Conservation (phyloP, 2,797 vertebrate species). For the Pelochelys cantorii region DNA sequence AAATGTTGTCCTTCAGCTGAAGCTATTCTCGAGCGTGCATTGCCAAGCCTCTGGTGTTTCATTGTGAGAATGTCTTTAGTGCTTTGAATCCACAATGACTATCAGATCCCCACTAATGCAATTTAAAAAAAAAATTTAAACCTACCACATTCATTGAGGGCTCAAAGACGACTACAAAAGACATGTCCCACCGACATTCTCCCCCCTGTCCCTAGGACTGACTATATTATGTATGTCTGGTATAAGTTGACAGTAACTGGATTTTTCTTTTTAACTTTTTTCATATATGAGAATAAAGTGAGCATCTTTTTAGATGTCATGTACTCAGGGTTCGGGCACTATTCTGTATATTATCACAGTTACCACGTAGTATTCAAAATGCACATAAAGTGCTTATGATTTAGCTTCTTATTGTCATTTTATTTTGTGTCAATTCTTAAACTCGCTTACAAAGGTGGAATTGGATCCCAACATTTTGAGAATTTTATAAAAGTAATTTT, state of each 20-base stretch:
- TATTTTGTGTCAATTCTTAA: not conserved
- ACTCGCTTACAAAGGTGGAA: not conserved
- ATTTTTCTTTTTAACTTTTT: not conserved
- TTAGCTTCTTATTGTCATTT: not conserved
- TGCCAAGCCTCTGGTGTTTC: not conserved
- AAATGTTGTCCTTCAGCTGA: not conserved
- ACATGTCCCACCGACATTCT: not conserved
- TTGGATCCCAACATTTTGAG: not conserved
- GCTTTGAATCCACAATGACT: not conserved
- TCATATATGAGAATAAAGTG: not conserved
- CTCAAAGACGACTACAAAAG: not conserved
- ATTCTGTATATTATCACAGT: not conserved
- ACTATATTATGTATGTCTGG: not conserved
- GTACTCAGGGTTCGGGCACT: not conserved
- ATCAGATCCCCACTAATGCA: not conserved
- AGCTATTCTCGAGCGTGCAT: not conserved
- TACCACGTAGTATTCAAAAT: not conserved
- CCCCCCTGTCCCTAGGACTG: not conserved
- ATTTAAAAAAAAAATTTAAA: slow-evolving; percentile 27
- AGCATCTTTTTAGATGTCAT: not conserved
- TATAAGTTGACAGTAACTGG: not conserved
- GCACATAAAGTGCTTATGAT: not conserved
- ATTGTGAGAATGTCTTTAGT: not conserved
- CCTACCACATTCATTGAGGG: not conserved
- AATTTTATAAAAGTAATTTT: not conserved